These are phyloP conservation scores for Bibio marci DNA, from an alignment of 2,888 invertebrate genomes.

Conservation along the genomic window DNA sequence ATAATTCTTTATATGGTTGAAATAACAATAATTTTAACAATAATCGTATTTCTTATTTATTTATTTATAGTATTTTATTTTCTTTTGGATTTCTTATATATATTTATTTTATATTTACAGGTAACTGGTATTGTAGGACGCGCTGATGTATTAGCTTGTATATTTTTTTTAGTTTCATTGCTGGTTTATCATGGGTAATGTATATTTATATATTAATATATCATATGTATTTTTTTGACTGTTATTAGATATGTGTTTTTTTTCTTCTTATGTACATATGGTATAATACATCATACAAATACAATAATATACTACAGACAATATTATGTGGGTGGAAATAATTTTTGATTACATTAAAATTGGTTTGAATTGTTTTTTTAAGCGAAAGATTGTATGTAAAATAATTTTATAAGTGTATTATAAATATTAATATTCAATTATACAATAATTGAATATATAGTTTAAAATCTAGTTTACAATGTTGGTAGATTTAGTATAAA, in stretches of 20 bases:
- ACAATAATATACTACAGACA: neutral
- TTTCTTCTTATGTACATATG: neutral
- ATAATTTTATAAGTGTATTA: no score
- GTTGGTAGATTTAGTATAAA: no score
- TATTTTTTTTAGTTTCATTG: conserved; percentile 65
- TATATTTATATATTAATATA: conserved; percentile 7
- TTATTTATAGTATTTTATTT: no score
- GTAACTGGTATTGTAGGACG: conserved; percentile 77
- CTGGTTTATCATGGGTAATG: conserved; percentile 68
- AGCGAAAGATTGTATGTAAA: no score
- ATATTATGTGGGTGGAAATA: conserved; percentile 1
- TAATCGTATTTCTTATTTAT: neutral
- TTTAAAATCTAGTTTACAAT: no score
- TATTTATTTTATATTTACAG: no score
- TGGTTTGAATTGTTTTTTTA: no score
- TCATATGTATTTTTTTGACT: neutral
- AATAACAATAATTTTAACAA: neutral
- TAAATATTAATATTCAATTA: no score
- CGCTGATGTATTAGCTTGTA: conserved; percentile 70
- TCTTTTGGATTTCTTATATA: no score
- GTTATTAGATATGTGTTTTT: neutral
- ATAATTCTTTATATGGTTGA: neutral
- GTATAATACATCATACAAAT: no score
- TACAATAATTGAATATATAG: no score
- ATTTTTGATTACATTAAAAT: neutral